Percentiles rank a stretch among this genome's conserved stretches.
Conservation (phyloP, 2,113 vertebrate genomes). For the Grallaria varia region DNA sequence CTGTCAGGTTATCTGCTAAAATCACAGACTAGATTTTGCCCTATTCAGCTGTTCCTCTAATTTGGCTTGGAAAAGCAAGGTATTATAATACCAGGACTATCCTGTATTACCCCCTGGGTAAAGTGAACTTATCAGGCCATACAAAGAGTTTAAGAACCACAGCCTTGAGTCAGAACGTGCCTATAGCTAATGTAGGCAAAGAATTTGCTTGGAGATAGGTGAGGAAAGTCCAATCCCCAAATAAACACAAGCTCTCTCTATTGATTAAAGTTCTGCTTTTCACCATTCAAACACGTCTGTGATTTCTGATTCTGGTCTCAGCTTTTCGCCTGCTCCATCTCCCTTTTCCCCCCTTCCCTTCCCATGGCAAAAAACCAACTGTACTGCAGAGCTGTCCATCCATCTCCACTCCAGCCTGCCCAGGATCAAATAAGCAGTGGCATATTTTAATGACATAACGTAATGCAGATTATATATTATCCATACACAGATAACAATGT, state of each 20-base stretch:
- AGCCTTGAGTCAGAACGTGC: background rate
- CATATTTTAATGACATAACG: background rate
- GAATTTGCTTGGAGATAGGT: background rate
- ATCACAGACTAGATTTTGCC: background rate
- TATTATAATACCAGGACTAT: background rate
- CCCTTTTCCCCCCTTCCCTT: background rate
- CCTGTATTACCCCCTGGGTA: background rate
- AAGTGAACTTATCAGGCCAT: background rate
- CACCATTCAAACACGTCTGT: background rate
- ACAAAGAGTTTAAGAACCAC: background rate
- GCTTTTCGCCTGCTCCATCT: background rate
- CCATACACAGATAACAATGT: accelerated
- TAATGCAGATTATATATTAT: too few relatives aligned
- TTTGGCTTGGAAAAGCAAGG: background rate
- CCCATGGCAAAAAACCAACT: background rate
- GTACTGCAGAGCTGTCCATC: background rate
- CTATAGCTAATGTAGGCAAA: background rate
- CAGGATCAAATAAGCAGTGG: background rate
- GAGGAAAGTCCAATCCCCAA: background rate
- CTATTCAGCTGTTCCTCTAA: conserved; percentile 42
- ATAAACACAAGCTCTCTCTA: background rate
- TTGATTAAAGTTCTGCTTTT: background rate
- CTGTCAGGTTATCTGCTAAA: background rate
- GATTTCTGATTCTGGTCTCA: background rate
- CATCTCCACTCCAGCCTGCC: background rate